A percentile compares a stretch with the other conserved stretches of the same genome.
phyloP scores from a whole-genome alignment of 2,888 invertebrate species.

The Perizoma flavofasciatum region DNA sequence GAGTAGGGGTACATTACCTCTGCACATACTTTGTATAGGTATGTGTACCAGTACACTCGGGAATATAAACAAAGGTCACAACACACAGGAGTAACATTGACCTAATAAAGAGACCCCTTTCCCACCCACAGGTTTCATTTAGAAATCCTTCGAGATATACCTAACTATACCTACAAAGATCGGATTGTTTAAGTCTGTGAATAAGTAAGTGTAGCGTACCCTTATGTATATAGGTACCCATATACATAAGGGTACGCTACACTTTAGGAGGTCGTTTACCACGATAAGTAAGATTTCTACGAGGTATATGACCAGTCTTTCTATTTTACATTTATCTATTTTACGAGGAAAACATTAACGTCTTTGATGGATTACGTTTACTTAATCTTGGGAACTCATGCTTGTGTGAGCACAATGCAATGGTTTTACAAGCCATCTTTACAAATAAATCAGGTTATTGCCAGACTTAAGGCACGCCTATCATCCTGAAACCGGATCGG shows the following conservation, averaged over 20 bases:
- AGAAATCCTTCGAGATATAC: slow-evolving; percentile 76
- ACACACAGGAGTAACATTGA: slow-evolving; percentile 54
- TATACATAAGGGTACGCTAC: slow-evolving; percentile 4
- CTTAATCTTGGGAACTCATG: too few relatives aligned
- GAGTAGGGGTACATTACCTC: not conserved
- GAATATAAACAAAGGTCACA: slow-evolving; percentile 68
- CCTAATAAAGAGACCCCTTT: slow-evolving; percentile 81
- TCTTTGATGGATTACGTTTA: not conserved
- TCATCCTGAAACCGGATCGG: too few relatives aligned
- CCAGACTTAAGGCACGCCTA: too few relatives aligned
- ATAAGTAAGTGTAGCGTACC: too few relatives aligned
- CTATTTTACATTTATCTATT: not conserved
- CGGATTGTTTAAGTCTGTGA: slow-evolving; percentile 17
- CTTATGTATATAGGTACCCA: slow-evolving; percentile 1
- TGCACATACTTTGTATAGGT: not conserved
- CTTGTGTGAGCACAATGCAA: too few relatives aligned
- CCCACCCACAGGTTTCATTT: slow-evolving; percentile 78
- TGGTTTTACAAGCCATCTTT: too few relatives aligned
- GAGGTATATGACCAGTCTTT: not conserved
- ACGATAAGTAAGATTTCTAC: not conserved
- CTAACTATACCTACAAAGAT: slow-evolving; percentile 19
- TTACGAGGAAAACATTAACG: not conserved
- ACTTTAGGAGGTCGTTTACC: slow-evolving; percentile 7
- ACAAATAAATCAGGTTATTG: too few relatives aligned
- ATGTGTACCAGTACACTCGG: slow-evolving; percentile 10